A percentile compares a stretch with the other conserved stretches of the same genome.
Conservation (phyloP, 2,113 vertebrate genomes). For the Acrocephalus arundinaceus region DNA sequence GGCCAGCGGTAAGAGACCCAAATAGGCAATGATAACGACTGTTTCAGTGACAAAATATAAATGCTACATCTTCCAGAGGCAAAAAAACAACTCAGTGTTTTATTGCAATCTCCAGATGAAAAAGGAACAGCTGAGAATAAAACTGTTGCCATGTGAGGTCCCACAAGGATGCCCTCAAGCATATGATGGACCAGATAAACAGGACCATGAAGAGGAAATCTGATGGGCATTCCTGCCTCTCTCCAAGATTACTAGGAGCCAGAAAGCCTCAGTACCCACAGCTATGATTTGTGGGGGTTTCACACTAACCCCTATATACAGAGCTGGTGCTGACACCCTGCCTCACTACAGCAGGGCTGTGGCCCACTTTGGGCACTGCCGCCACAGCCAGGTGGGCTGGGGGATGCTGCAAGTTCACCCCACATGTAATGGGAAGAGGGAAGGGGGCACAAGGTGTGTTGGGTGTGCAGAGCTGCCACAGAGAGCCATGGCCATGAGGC, state of each 20-base stretch:
- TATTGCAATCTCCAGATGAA: not conserved
- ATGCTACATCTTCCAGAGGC: not conserved
- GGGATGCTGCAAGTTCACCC: not conserved
- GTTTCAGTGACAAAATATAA: not conserved
- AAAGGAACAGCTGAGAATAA: not conserved
- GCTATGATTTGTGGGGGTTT: fast-evolving
- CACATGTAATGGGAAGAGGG: fast-evolving
- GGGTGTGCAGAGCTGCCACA: not conserved
- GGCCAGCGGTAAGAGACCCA: not conserved
- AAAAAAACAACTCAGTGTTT: not conserved
- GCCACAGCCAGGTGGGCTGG: fast-evolving
- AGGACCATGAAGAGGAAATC: not conserved
- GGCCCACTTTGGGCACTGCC: fast-evolving
- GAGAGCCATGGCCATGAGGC: not conserved
- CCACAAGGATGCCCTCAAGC: not conserved
- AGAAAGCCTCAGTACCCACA: not conserved
- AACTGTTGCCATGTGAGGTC: not conserved
- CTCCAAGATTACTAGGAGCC: fast-evolving
- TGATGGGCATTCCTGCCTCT: not conserved
- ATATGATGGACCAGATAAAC: not conserved
- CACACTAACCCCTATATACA: not conserved
- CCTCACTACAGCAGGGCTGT: not conserved
- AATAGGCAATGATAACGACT: not conserved
- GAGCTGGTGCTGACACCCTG: not conserved
- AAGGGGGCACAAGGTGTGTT: fast-evolving